phyloP scores from a whole-genome alignment of 2,888 invertebrate species.

The Agrochola litura region DNA sequence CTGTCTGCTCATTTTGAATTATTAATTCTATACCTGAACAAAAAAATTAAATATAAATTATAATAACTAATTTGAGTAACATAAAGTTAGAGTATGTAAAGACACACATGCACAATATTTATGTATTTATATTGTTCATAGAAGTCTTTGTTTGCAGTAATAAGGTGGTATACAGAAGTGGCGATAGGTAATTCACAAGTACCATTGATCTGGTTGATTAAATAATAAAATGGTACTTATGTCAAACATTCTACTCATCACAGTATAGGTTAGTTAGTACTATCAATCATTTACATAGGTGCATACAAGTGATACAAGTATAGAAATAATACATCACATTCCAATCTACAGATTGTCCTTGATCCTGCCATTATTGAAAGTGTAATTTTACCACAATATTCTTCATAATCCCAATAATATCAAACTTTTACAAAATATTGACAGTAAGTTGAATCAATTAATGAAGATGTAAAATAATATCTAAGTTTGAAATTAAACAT shows the following conservation, averaged over 20 bases:
- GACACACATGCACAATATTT: not conserved
- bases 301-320: not conserved
- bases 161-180: not conserved
- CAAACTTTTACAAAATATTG: not conserved
- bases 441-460: not conserved
- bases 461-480: not conserved
- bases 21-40: constrained; percentile 72
- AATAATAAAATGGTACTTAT: constrained; percentile 8
- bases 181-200: not conserved
- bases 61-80: not conserved
- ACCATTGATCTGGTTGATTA: not conserved
- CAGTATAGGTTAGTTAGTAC: not conserved
- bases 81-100: not conserved
- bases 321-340: not conserved
- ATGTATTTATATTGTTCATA: not conserved
- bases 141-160: not conserved
- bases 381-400: not conserved
- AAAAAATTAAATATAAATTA: constrained; percentile 31
- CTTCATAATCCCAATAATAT: not conserved
- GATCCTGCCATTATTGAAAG: constrained; percentile 45
- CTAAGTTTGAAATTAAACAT: constrained; percentile 30
- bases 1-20: constrained; percentile 90
- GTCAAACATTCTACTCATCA: not conserved
- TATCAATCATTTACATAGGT: not conserved
- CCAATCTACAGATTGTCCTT: constrained; percentile 19